A percentile compares a stretch with the other conserved stretches of the same genome.
Conservation (phyloP, 2,888 invertebrate species). For the Lissocephala sabroskyi region DNA sequence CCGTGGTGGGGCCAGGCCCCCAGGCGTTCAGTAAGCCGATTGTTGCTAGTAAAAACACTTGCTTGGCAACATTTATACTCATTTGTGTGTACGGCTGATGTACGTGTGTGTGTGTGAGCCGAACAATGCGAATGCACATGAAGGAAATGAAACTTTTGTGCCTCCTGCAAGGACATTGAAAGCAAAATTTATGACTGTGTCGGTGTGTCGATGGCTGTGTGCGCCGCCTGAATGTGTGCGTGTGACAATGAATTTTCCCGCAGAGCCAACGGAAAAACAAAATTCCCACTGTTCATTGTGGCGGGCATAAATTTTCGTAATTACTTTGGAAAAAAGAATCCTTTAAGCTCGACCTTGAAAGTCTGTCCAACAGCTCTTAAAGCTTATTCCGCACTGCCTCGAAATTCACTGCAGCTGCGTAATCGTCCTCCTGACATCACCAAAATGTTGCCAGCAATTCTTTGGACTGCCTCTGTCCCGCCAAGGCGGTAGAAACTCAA, state of each 20-base stretch:
- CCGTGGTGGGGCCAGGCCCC: too few species aligned
- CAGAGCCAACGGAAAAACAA: not conserved
- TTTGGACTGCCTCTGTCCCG: not conserved
- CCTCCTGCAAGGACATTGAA: not conserved
- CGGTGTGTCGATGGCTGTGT: too few species aligned
- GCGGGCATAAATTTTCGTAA: not conserved
- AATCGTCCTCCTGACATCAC: too few species aligned
- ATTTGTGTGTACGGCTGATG: slow-evolving; percentile 37
- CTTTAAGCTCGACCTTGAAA: too few species aligned
- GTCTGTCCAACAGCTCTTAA: too few species aligned
- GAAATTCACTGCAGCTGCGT: too few species aligned
- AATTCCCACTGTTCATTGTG: not conserved
- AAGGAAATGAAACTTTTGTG: slow-evolving; percentile 2
- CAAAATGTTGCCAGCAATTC: slow-evolving; percentile 10
- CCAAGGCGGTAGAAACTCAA: too few species aligned
- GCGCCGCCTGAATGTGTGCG: too few species aligned
- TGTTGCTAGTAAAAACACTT: slow-evolving; percentile 1
- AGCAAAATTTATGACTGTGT: not conserved
- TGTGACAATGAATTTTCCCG: slow-evolving; percentile 1
- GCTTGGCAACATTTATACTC: slow-evolving; percentile 46
- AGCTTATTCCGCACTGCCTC: too few species aligned
- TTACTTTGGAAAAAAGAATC: too few species aligned
- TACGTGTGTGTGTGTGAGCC: too few species aligned
- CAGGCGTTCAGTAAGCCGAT: not conserved
- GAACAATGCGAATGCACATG: slow-evolving; percentile 38